Conservation (phyloP, 2,888 invertebrate species). For the Leucophora obtusa region DNA sequence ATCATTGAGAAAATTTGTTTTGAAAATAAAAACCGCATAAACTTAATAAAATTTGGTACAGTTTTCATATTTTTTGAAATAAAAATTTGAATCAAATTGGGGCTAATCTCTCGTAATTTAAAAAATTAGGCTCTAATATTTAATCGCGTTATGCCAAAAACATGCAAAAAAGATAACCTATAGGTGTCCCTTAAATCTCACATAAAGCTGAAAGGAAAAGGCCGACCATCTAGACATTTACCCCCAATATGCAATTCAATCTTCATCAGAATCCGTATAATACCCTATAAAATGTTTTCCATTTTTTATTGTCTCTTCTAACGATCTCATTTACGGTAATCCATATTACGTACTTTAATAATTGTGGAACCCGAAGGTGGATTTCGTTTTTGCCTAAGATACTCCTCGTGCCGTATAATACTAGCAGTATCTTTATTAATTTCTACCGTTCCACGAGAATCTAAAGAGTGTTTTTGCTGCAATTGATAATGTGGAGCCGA, state of each 20-base stretch:
- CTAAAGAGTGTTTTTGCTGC: constrained; percentile 74
- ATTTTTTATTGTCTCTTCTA: constrained; percentile 51
- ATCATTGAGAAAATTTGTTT: no score
- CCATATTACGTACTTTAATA: constrained; percentile 80
- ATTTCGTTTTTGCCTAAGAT: constrained; percentile 79
- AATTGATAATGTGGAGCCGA: constrained; percentile 67
- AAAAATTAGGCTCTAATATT: no score
- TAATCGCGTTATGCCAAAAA: no score
- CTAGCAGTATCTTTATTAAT: constrained; percentile 78
- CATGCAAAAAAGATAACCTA: no score
- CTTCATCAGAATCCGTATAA: not conserved
- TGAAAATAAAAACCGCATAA: no score
- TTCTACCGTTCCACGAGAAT: constrained; percentile 76
- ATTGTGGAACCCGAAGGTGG: constrained; percentile 80
- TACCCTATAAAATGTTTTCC: not conserved
- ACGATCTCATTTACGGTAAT: constrained; percentile 69
- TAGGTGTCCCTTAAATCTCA: no score
- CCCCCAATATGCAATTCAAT: not conserved
- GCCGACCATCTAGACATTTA: no score
- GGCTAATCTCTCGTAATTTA: no score
- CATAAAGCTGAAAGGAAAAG: no score
- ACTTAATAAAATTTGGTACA: no score
- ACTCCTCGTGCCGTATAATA: constrained; percentile 83
- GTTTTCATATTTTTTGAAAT: no score
- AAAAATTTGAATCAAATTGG: no score